Base-by-base conservation (phyloP, 2,113 vertebrate species). In the Ochotona curzoniae region DNA sequence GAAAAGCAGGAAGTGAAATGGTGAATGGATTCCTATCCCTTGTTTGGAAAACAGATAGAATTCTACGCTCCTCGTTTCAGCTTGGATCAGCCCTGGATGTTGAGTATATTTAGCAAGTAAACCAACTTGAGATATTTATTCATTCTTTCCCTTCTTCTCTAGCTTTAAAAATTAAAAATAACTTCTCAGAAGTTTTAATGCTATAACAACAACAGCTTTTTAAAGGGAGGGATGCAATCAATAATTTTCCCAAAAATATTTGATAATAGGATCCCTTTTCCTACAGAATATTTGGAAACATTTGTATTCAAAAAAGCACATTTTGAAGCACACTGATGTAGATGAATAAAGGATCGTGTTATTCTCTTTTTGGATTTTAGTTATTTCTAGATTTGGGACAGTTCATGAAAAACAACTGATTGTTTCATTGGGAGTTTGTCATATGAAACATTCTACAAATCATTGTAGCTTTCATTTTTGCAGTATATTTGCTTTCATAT, bases 391-490 rank as follows among this genome's bases (percentile, higher is more conserved):
- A 64, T 79, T 49, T 78, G 51, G 89, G 35, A 51, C 7, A 70
- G 71, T 63, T 81, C 26, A 9, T 84, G 47, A 89, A 82, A 61
- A 20, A 3, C 9, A 69, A 71, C 0, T 87, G 66, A 75, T 70
- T 21, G 1, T 74, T 60, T 87, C 63, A 47, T 76, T 81, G 47
- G 8, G 54, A 78, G 15, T 73, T 90, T 89, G 17, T 10, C 10
- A 70, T 47, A 23, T 14, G 44, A 63, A 75, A n/a, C 12, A 49
- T 73, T 82, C 75, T 38, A 73, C 12, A 93, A 63, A 78, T 73
- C 25, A 85, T 28, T 83, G 75, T 64, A 3, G 54, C 95, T 74
- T 44, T 86, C 25, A 60, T 83, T 91, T 95, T 66, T 26, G 38
- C 38, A 44, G 38, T 44, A 44, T 44, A 44, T 10, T 5, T 8